Evolutionary conservation across 2,113 vertebrate genomes (phyloP), one percentile per base, ranked within the genome.

Genomic region (Gavialis gangeticus): DNA sequence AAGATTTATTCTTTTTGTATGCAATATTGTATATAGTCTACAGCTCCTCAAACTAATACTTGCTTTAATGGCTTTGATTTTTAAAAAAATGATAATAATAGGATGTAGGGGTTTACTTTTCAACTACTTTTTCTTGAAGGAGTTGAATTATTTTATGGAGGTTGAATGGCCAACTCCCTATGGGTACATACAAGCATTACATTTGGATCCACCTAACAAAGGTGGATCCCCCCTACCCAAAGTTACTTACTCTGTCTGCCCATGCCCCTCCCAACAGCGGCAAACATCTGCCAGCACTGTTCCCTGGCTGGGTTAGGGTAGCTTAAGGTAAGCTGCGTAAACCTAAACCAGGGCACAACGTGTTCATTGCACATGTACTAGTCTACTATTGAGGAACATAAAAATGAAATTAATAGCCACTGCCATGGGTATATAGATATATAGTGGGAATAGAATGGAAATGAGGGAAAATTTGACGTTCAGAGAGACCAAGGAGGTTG

Each of bases 111-210:
- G 15, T 82, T 92, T 2, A 10, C 67, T 82, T 86, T 3, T 1
- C 4, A 56, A 8, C 15, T 37, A 69, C 34, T 80, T 76, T 16
- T 1, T 8, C 19, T 34, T 1, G 4, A 69, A 92, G 46, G n/a
- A 86, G 13, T 27, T 89, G 46, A 82, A 73, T 14, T 77, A 6
- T 62, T 25, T 80, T 25, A 79, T 12, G 6, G 15, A 64, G 58
- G 15, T 10, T 5, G 2, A 58, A 59, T 12, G 19, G 5, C 75
- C 56, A 87, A 4, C 0, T 0, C 69, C 25, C 37, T 73, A 25
- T 24, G 46, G 46, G 8, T 46, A 46, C 46, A 46, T 46, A 46
- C 46, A 46, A 46, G 46, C 46, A 46, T 46, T 46, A 46, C 46
- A 46, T 46, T 46, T 46, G 46, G 46, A 9, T 46, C 46, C 9